Conservation (phyloP, 2,113 vertebrate species). For the Argyrosomus japonicus region DNA sequence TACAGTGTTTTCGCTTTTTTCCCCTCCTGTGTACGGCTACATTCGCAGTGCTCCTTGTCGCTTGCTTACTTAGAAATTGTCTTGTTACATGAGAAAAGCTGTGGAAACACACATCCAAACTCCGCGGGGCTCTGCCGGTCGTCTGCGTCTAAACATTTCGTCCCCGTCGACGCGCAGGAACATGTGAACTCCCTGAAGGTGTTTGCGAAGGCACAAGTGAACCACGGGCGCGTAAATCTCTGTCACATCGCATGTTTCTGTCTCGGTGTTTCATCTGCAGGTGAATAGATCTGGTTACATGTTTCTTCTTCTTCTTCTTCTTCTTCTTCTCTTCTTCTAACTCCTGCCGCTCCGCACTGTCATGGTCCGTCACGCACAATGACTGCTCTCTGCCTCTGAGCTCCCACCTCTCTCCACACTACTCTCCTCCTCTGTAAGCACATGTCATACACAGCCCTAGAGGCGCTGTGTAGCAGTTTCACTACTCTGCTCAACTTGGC, state of each 20-base stretch:
- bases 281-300: not conserved
- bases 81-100: conserved; percentile 47
- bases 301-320: not conserved
- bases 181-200: conserved; percentile 65
- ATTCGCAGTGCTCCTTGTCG: conserved; percentile 57
- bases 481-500: conserved; percentile 32
- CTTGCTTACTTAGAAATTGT: not conserved
- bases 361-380: conserved; percentile 37
- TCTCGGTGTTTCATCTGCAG: conserved; percentile 3
- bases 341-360: conserved; percentile 48
- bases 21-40: conserved; percentile 53
- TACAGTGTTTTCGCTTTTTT: conserved; percentile 31
- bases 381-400: conserved; percentile 28
- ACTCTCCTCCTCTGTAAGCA: conserved; percentile 8
- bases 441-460: conserved; percentile 36
- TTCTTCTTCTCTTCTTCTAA: conserved; percentile 15
- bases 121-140: conserved; percentile 56
- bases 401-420: conserved; percentile 5
- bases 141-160: conserved; percentile 66
- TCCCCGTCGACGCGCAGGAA: conserved; percentile 64
- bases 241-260: conserved; percentile 64
- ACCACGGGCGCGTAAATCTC: conserved; percentile 23
- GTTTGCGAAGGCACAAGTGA: conserved; percentile 52
- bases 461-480: conserved; percentile 52
- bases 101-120: conserved; percentile 62